A percentile compares a stretch with the other conserved stretches of the same genome.
These are phyloP conservation scores for Pungitius pungitius DNA, from an alignment of 2,113 vertebrate species.

Conservation along the genomic window DNA sequence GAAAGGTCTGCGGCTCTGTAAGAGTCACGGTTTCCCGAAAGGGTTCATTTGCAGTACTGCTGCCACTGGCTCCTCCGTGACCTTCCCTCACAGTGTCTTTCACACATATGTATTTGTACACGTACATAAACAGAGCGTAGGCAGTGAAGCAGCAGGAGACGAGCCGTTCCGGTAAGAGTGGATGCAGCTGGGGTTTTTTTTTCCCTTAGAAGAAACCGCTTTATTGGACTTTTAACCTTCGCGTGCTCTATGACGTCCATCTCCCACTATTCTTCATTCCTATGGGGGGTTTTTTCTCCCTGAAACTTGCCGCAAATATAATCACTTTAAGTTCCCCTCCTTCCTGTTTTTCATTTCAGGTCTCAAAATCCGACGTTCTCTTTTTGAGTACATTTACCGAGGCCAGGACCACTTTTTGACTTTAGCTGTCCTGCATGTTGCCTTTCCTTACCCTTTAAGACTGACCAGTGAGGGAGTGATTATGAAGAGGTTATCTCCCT, in stretches of 20 bases:
- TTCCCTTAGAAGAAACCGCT: constrained; percentile 65
- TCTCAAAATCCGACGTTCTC: neutral
- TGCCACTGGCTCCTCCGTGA: constrained; percentile 59
- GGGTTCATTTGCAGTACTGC: constrained; percentile 53
- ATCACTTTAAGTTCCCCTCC: constrained; percentile 9
- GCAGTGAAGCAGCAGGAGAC: constrained; percentile 72
- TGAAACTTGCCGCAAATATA: constrained; percentile 13
- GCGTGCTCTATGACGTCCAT: constrained; percentile 43
- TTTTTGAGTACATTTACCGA: constrained; percentile 15
- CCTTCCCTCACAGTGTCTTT: constrained; percentile 56
- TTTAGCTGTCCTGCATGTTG: constrained; percentile 19
- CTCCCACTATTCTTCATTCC: constrained; percentile 30
- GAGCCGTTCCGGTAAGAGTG: constrained; percentile 46
- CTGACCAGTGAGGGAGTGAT: constrained; percentile 60
- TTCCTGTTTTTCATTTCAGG: constrained; percentile 16
- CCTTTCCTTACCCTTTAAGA: constrained; percentile 37
- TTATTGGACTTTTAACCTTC: constrained; percentile 74
- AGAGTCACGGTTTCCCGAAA: constrained; percentile 47
- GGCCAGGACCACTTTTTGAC: neutral
- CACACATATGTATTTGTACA: neutral
- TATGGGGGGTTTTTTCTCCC: constrained; percentile 1
- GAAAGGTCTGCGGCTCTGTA: constrained; percentile 38
- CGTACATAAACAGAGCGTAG: constrained; percentile 46
- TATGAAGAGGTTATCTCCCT: constrained; percentile 69
- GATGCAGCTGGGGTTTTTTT: constrained; percentile 48